These are phyloP conservation scores for Scortum barcoo DNA, from an alignment of 2,113 vertebrate species.

Conservation along the genomic window DNA sequence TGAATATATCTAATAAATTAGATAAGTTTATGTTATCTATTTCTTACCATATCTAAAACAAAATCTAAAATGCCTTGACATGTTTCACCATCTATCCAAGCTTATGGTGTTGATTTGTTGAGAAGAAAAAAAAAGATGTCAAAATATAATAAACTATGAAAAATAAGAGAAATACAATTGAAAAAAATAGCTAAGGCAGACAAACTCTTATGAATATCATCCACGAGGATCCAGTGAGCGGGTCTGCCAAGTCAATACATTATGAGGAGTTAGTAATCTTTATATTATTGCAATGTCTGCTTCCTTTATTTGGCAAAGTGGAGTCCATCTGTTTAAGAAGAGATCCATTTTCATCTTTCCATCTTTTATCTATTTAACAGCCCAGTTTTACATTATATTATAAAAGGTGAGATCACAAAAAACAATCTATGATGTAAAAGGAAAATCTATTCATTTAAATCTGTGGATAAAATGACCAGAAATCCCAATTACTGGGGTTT, in stretches of 20 bases:
- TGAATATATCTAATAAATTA: not conserved
- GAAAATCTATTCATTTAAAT: constrained; percentile 53
- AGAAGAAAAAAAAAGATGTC: not conserved
- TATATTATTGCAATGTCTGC: not conserved
- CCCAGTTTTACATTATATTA: not conserved
- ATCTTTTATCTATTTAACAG: not conserved
- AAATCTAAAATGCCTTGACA: not conserved
- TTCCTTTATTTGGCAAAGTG: constrained; percentile 6
- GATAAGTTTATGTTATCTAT: not conserved
- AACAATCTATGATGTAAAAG: constrained; percentile 30
- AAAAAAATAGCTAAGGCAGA: not conserved
- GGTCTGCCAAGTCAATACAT: not conserved
- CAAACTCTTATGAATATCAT: constrained; percentile 3
- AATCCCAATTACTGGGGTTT: constrained; percentile 37
- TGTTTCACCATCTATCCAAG: not conserved
- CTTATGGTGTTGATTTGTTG: not conserved
- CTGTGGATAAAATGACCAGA: constrained; percentile 23
- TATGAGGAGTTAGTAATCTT: not conserved
- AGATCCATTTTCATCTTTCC: constrained; percentile 12
- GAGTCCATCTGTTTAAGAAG: not conserved
- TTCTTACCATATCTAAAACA: not conserved
- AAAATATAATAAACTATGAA: not conserved
- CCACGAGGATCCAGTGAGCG: not conserved
- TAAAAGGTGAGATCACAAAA: constrained; percentile 13
- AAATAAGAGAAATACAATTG: not conserved